Conservation (phyloP, 2,797 vertebrate species). For the Pseudochirops corinnae region DNA sequence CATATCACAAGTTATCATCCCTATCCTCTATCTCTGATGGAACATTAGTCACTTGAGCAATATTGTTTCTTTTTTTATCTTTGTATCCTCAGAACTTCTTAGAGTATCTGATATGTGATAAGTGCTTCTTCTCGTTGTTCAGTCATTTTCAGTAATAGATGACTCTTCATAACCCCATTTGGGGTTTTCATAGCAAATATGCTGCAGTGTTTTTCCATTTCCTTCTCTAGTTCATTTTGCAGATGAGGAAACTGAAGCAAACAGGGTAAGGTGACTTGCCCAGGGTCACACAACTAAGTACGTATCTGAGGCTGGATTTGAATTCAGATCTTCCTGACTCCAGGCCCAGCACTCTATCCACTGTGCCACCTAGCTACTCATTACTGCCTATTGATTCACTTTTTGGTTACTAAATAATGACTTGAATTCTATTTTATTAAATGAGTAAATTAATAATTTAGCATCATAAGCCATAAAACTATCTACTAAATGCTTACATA, state of each 20-base stretch:
- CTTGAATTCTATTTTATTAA: neutral
- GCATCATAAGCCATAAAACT: neutral
- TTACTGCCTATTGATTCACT: neutral
- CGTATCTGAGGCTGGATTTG: neutral
- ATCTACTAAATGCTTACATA: neutral
- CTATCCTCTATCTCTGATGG: neutral
- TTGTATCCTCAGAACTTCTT: neutral
- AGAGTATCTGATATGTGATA: neutral
- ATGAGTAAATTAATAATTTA: neutral
- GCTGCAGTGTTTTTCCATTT: no score
- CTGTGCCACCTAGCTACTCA: neutral
- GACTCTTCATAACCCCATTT: no score
- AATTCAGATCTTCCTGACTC: neutral
- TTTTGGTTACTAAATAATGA: neutral
- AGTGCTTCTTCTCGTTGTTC: neutral
- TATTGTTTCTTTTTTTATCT: neutral
- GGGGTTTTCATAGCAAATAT: no score
- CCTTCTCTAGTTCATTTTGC: no score
- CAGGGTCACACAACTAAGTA: neutral
- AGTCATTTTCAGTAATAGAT: neutral
- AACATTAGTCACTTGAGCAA: neutral
- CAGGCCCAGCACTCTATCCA: no score
- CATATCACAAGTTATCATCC: neutral
- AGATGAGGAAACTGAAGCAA: neutral
- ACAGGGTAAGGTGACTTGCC: neutral